Percentiles rank a stretch among this genome's conserved stretches.
These are phyloP conservation scores for Conchocele bisecta DNA, from an alignment of 2,888 invertebrate species.

Conservation along the genomic window DNA sequence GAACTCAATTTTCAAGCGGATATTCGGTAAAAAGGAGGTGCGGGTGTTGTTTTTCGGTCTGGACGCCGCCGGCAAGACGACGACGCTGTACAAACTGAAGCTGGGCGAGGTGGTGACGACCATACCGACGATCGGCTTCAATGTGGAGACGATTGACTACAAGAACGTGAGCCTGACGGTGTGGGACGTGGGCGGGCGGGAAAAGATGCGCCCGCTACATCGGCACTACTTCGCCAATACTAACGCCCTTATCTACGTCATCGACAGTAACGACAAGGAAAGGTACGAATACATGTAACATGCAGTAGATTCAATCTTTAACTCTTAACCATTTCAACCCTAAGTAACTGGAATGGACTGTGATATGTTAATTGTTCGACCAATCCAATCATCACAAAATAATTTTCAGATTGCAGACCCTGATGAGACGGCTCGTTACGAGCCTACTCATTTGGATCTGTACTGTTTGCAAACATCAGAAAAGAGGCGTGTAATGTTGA, in stretches of 20 bases:
- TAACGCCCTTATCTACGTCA: constrained; percentile 61
- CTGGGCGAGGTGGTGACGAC: constrained; percentile 67
- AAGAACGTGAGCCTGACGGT: constrained; percentile 49
- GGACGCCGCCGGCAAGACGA: constrained; percentile 68
- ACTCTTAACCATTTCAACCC: too few species aligned
- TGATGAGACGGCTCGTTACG: too few species aligned
- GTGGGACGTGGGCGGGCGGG: constrained; percentile 68
- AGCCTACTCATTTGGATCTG: too few species aligned
- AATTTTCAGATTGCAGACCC: too few species aligned
- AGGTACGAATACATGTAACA: too few species aligned
- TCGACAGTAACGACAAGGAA: constrained; percentile 69
- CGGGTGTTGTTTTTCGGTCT: constrained; percentile 58
- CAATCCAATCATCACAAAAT: too few species aligned
- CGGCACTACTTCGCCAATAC: constrained; percentile 62
- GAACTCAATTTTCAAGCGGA: constrained; percentile 19
- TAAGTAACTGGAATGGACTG: too few species aligned
- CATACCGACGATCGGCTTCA: constrained; percentile 71
- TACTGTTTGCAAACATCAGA: too few species aligned
- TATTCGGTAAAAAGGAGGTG: constrained; percentile 23
- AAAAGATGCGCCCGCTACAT: constrained; percentile 58
- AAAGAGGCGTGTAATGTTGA: too few species aligned
- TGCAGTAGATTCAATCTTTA: too few species aligned
- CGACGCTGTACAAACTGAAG: constrained; percentile 60
- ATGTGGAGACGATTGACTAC: constrained; percentile 60
- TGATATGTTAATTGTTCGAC: too few species aligned